phyloP scores from a whole-genome alignment of 2,113 vertebrate genomes.

The Anthoscopus minutus region DNA sequence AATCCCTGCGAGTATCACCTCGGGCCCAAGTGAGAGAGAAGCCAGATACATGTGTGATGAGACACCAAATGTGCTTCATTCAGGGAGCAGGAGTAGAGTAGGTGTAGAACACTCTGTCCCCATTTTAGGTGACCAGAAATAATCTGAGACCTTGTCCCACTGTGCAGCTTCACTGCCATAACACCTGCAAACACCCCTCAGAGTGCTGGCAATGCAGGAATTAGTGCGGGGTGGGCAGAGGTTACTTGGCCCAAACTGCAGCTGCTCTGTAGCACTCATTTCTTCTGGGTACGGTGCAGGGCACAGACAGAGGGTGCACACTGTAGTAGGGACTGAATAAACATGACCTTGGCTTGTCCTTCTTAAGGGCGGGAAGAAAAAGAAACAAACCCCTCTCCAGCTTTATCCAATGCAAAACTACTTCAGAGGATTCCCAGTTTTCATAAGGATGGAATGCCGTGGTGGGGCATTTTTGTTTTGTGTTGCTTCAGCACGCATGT shows the following conservation, averaged over 20 bases:
- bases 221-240: neutral
- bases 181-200: rapidly evolving
- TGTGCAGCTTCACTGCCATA: neutral
- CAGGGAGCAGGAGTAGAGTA: neutral
- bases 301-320: neutral
- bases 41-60: neutral
- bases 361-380: neutral
- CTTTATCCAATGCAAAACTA: neutral
- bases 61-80: neutral
- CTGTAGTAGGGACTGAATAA: neutral
- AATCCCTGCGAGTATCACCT: rapidly evolving
- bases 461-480: neutral
- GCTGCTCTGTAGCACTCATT: neutral
- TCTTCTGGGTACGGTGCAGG: rapidly evolving
- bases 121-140: neutral
- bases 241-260: neutral
- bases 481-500: neutral
- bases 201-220: neutral
- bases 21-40: neutral
- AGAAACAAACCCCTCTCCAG: neutral
- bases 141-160: neutral
- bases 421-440: neutral
- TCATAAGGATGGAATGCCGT: rapidly evolving
- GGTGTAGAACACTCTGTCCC: neutral
- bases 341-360: neutral